Conservation (phyloP, 2,797 vertebrate species). For the Alcedo atthis region DNA sequence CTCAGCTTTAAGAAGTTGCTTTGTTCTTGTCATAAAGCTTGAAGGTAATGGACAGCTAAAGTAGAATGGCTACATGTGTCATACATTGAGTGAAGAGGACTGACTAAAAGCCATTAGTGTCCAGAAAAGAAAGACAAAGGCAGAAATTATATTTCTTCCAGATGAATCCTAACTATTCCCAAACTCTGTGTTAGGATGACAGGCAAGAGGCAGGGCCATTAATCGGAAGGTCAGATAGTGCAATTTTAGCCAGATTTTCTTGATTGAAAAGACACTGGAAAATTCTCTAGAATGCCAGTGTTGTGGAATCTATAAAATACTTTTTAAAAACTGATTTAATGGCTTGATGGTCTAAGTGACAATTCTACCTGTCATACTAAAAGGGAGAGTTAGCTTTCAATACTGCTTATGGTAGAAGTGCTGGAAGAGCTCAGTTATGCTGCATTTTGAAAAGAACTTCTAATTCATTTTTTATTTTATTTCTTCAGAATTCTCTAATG, state of each 20-base stretch:
- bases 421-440: not conserved
- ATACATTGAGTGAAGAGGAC: constrained; percentile 87
- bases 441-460: constrained; percentile 51
- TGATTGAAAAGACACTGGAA: constrained; percentile 77
- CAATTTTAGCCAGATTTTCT: constrained; percentile 79
- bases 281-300: constrained; percentile 79
- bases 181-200: constrained; percentile 84
- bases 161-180: constrained; percentile 80
- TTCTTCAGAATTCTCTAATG: constrained; percentile 45
- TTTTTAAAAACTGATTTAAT: constrained; percentile 75
- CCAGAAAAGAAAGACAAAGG: constrained; percentile 88
- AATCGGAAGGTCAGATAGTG: constrained; percentile 84
- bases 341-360: constrained; percentile 73
- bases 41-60: constrained; percentile 88
- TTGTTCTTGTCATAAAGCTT: constrained; percentile 86
- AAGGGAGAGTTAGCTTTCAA: constrained; percentile 65
- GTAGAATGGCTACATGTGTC: constrained; percentile 86
- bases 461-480: constrained; percentile 22
- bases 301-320: constrained; percentile 77
- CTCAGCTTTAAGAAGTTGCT: constrained; percentile 74
- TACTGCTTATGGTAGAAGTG: constrained; percentile 40
- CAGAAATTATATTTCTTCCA: constrained; percentile 85
- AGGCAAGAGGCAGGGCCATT: constrained; percentile 85
- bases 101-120: constrained; percentile 92
- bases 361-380: constrained; percentile 76